Conservation (phyloP, 2,888 invertebrate species). For the Meiosimyza platycephala region DNA sequence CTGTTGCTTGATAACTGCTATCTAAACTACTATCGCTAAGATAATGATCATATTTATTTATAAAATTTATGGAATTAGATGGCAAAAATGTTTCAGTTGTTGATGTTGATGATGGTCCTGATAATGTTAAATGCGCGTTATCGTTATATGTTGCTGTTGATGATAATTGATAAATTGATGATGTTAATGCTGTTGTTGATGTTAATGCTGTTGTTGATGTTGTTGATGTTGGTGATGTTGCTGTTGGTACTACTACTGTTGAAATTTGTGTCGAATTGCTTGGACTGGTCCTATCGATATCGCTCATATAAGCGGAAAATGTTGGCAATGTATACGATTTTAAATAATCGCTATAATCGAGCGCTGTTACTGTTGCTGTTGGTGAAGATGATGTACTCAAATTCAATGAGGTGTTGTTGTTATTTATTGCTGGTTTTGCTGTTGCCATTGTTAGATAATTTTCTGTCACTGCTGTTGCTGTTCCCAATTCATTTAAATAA, state of each 20-base stretch:
- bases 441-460: slow-evolving; percentile 36
- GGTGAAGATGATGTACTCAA: background rate
- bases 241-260: slow-evolving; percentile 1
- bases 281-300: slow-evolving; percentile 10
- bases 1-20: background rate
- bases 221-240: slow-evolving; percentile 14
- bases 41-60: no score
- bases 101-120: slow-evolving; percentile 28
- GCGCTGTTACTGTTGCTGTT: slow-evolving; percentile 31
- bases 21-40: background rate
- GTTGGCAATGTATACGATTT: slow-evolving; percentile 51
- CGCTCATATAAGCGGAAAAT: slow-evolving; percentile 30
- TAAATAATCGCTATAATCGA: slow-evolving; percentile 50
- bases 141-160: background rate
- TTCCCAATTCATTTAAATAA: background rate
- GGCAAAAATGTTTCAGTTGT: slow-evolving; percentile 11
- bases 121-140: background rate
- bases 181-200: background rate
- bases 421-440: slow-evolving; percentile 26
- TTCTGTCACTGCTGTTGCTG: background rate
- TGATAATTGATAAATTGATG: background rate
- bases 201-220: slow-evolving; percentile 16
- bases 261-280: background rate
- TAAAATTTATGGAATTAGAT: background rate
- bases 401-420: background rate